These are phyloP conservation scores for Gymnocephalus cernua DNA, from an alignment of 2,113 vertebrate species.

Conservation along the genomic window DNA sequence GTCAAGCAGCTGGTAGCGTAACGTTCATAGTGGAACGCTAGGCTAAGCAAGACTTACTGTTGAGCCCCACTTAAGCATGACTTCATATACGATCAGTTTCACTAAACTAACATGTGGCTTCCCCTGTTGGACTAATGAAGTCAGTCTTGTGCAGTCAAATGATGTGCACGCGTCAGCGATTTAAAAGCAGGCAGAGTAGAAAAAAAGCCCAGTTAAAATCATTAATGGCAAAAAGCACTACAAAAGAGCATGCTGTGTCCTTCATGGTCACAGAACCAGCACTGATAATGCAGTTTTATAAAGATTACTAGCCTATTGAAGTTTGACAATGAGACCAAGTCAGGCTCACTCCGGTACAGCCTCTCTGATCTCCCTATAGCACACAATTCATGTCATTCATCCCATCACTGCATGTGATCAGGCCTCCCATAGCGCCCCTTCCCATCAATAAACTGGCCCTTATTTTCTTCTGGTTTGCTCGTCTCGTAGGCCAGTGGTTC, in stretches of 20 bases:
- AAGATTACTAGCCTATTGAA: constrained; percentile 9
- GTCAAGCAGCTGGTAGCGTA: not conserved
- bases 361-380: not conserved
- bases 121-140: constrained; percentile 9
- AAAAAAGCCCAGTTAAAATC: constrained; percentile 1
- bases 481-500: not conserved
- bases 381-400: not conserved
- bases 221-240: not conserved
- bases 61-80: constrained; percentile 12
- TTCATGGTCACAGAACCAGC: not conserved
- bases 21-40: not conserved
- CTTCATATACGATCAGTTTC: constrained; percentile 30
- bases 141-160: constrained; percentile 2
- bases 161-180: not conserved
- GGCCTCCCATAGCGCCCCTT: not conserved
- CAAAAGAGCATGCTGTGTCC: not conserved
- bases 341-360: not conserved
- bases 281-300: not conserved
- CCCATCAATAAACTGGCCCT: not conserved
- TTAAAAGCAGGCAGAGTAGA: not conserved
- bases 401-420: not conserved
- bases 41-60: constrained; percentile 13
- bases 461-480: not conserved
- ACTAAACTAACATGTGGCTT: constrained; percentile 26
- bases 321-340: not conserved